Conservation (phyloP, 2,113 vertebrate species). For the Micronisus gabar region DNA sequence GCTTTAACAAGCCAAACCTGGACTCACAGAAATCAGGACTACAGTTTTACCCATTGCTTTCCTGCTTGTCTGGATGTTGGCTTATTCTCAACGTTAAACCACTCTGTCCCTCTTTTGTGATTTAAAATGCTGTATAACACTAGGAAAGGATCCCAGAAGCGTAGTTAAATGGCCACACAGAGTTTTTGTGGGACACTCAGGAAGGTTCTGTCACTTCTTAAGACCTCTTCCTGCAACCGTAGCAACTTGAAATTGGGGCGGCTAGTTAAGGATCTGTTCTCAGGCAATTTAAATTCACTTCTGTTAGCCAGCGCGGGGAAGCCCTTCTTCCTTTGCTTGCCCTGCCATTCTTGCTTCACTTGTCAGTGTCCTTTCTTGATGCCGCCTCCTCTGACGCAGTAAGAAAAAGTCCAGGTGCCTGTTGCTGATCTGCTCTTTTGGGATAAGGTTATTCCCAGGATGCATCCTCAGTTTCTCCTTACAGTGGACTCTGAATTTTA, state of each 20-base stretch:
- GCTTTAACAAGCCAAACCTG: background rate
- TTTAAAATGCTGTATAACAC: background rate
- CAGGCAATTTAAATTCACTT: background rate
- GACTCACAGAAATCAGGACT: background rate
- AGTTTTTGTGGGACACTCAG: rapidly evolving
- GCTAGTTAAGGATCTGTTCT: background rate
- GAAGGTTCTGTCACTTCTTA: background rate
- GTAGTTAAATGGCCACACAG: background rate
- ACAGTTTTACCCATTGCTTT: background rate
- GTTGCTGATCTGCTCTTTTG: background rate
- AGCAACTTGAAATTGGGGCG: background rate
- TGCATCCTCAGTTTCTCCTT: background rate
- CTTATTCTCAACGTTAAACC: background rate
- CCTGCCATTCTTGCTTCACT: background rate
- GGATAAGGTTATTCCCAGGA: background rate
- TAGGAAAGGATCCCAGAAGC: background rate
- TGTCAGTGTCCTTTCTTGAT: background rate
- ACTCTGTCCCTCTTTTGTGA: background rate
- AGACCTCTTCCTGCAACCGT: background rate
- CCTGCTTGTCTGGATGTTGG: background rate
- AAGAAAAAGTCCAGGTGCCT: background rate
- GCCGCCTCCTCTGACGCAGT: background rate
- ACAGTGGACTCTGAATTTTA: background rate
- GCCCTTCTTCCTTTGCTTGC: background rate
- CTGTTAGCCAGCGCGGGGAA: background rate